Percentiles rank a stretch among this genome's conserved stretches.
These are phyloP conservation scores for Philaethria dido DNA, from an alignment of 2,888 invertebrate genomes.

Conservation along the genomic window DNA sequence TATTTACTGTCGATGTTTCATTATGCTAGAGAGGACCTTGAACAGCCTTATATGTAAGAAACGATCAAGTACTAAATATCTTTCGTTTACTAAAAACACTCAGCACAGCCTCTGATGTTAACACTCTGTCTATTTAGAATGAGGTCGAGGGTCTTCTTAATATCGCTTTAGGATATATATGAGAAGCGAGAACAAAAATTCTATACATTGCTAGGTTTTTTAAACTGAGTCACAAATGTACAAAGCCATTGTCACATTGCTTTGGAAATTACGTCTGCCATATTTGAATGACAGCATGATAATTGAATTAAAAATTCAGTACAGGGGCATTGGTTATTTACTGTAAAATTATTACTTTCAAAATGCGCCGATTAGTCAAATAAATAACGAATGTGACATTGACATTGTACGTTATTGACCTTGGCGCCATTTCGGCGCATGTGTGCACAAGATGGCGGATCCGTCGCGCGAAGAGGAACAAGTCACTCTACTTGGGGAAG, in stretches of 20 bases:
- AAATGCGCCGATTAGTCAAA: not conserved
- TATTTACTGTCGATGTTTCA: constrained; percentile 49
- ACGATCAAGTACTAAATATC: constrained; percentile 34
- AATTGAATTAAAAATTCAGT: constrained; percentile 1
- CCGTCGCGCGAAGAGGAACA: constrained; percentile 98
- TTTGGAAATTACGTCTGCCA: constrained; percentile 40
- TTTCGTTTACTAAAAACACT: constrained; percentile 49
- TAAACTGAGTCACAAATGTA: constrained; percentile 42
- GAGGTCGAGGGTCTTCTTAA: constrained; percentile 66
- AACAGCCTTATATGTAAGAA: constrained; percentile 20
- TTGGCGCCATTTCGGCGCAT: constrained; percentile 81
- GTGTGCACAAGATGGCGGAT: constrained; percentile 96
- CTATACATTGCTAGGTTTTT: constrained; percentile 29
- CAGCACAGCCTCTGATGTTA: constrained; percentile 49
- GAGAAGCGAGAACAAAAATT: constrained; percentile 18
- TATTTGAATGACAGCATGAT: constrained; percentile 22
- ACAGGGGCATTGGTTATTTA: not conserved
- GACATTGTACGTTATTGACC: constrained; percentile 88
- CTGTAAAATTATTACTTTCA: not conserved
- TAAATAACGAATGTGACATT: constrained; percentile 73
- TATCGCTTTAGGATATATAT: constrained; percentile 46
- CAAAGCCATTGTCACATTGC: constrained; percentile 69
- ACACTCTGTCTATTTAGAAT: constrained; percentile 54
- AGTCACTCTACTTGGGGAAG: constrained; percentile 97
- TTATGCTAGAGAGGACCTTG: constrained; percentile 23